Conservation (phyloP, 2,888 invertebrate genomes). For the Hyppa rectilinea region DNA sequence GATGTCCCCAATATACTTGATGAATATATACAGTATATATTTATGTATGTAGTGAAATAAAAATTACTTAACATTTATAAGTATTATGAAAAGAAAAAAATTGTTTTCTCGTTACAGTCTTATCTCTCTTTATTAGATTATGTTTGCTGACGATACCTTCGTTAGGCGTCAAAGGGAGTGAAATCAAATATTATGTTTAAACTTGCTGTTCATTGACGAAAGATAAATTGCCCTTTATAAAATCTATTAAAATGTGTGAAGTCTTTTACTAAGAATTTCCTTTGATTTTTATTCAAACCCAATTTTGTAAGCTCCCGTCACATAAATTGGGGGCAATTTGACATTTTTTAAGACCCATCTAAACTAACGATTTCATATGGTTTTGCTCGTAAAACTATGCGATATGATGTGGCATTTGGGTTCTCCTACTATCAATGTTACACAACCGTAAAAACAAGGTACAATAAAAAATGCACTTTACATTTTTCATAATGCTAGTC, state of each 20-base stretch:
- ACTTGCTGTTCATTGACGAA: conserved; percentile 29
- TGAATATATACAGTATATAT: too few species aligned
- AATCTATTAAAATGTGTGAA: not conserved
- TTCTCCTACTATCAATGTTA: too few species aligned
- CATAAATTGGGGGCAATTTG: too few species aligned
- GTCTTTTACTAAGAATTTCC: not conserved
- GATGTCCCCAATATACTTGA: too few species aligned
- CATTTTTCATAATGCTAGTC: conserved; percentile 32
- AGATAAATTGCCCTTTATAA: conserved; percentile 39
- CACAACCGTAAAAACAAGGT: not conserved
- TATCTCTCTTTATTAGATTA: conserved; percentile 37
- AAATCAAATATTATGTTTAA: conserved; percentile 50
- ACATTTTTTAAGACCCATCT: too few species aligned
- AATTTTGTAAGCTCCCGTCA: too few species aligned
- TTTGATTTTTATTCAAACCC: not conserved
- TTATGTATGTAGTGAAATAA: too few species aligned
- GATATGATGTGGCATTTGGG: too few species aligned
- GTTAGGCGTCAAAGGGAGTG: conserved; percentile 64
- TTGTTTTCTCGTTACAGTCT: conserved; percentile 18
- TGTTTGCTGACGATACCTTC: conserved; percentile 62
- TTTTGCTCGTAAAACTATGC: too few species aligned
- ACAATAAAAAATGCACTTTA: not conserved
- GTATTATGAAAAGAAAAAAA: not conserved
- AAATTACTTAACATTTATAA: not conserved
- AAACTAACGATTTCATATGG: too few species aligned